Evolutionary conservation across 2,888 invertebrate genomes (phyloP).

Genomic region (Automeris io): DNA sequence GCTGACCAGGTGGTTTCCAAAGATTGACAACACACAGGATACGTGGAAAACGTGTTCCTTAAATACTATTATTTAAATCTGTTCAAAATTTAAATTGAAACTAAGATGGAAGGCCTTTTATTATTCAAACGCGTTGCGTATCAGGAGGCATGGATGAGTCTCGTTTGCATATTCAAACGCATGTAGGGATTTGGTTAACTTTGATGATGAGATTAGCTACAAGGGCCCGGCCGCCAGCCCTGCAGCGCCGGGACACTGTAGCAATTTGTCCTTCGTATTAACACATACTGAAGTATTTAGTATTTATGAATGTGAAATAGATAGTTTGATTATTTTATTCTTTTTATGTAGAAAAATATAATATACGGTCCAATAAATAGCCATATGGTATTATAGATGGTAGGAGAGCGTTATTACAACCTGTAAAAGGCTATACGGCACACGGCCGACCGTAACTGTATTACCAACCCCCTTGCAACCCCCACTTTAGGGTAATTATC

Average conservation of each 20-base stretch:
- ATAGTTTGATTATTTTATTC: background rate
- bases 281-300: constrained; percentile 10
- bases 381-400: background rate
- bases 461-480: background rate
- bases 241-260: background rate
- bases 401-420: background rate
- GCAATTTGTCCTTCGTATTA: constrained; percentile 4
- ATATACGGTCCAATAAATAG: background rate
- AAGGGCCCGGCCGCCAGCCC: constrained; percentile 3
- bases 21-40: too few species aligned
- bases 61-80: too few species aligned
- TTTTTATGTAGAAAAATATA: background rate
- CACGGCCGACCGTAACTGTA: background rate
- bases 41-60: too few species aligned
- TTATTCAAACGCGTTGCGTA: background rate
- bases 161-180: constrained; percentile 6
- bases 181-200: constrained; percentile 10
- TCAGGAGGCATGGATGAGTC: background rate
- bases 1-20: too few species aligned
- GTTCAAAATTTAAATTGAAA: too few species aligned
- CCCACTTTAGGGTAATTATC: background rate
- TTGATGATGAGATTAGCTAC: constrained; percentile 15
- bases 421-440: background rate
- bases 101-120: too few species aligned
- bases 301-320: background rate